Evolutionary conservation across 2,797 vertebrate species (phyloP).

Genomic region (Pseudochirops cupreus): DNA sequence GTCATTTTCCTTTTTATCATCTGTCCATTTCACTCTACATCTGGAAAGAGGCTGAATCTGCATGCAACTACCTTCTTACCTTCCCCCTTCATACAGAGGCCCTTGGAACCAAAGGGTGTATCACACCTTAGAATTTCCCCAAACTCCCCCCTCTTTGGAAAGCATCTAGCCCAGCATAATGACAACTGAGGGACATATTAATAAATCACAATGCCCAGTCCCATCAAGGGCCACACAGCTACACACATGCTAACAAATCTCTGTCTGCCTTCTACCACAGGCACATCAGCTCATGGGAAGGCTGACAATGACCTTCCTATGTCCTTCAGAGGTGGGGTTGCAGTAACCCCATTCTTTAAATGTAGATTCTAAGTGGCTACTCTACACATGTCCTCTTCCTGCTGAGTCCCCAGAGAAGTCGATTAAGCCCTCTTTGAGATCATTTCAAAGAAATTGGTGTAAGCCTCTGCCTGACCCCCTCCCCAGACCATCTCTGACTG

Average conservation of each 20-base stretch:
- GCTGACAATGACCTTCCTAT: not conserved
- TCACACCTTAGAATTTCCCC: not conserved
- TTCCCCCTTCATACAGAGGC: not conserved
- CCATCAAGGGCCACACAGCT: not conserved
- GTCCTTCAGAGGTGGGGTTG: not conserved
- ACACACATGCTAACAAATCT: not conserved
- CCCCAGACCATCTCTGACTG: not conserved
- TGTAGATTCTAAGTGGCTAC: not conserved
- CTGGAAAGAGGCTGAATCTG: not conserved
- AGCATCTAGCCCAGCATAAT: not conserved
- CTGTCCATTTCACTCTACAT: not conserved
- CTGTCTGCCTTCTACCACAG: not conserved
- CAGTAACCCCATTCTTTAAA: not conserved
- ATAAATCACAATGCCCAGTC: not conserved
- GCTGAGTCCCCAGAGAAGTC: not conserved
- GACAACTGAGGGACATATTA: not conserved
- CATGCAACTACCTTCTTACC: not conserved
- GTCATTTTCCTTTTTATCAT: not conserved
- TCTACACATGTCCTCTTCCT: not conserved
- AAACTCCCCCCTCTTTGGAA: not conserved
- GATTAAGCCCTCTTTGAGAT: constrained; percentile 20
- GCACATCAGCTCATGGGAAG: not conserved
- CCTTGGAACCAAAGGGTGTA: not conserved
- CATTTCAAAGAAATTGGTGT: constrained; percentile 30
- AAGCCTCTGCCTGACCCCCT: not conserved